Base-by-base conservation (phyloP, 2,113 vertebrate species). In the Tachysurus fulvidraco region DNA sequence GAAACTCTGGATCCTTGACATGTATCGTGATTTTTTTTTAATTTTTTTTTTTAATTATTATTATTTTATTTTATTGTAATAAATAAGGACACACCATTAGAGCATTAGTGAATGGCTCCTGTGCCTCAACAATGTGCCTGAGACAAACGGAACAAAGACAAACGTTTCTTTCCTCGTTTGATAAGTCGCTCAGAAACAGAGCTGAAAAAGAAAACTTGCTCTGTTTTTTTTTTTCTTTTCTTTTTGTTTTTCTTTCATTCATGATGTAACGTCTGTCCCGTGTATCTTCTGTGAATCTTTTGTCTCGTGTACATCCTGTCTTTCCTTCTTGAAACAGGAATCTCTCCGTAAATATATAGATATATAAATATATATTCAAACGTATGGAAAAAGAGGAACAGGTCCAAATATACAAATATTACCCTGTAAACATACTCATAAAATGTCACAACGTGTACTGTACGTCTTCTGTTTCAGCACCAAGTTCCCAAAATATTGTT, bases 131-230 rank as follows among this genome's bases (percentile, higher is more conserved):
- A 64, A 41, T 59, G 69, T 83, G 44, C 69, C 86, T 81, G 78
- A 86, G 78, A 86, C 64, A 55, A 80, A 69, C 25, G 77, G 76
- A 86, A 76, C 71, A 54, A 79, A 67, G 81, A 78, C n/a, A n/a
- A n/a, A n/a, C 81, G 17, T 64, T 64, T 30, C 41, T n/a, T 36
- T 52, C n/a, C 57, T 54, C 52, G 57, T 71, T 23, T 57, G 77
- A 79, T 23, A 79, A 59, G 16, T 78, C 8, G 62, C 84, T 80
- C 76, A 80, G 50, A 21, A 36, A 44, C 5, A 60, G 8, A 64
- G 16, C 50, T 21, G 23, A 60, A 57, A 52, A 4, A 36, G 52
- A 50, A 41, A 11, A 41, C 54, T 44, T 16, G 10, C 13, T 81
- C 4, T 59, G 46, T 30, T 6, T 54, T 36, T 36, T 25, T 73